Evolutionary conservation across 2,113 vertebrate species (phyloP), one percentile per base, ranked within the genome.

Genomic region (Dicaeum eximium): DNA sequence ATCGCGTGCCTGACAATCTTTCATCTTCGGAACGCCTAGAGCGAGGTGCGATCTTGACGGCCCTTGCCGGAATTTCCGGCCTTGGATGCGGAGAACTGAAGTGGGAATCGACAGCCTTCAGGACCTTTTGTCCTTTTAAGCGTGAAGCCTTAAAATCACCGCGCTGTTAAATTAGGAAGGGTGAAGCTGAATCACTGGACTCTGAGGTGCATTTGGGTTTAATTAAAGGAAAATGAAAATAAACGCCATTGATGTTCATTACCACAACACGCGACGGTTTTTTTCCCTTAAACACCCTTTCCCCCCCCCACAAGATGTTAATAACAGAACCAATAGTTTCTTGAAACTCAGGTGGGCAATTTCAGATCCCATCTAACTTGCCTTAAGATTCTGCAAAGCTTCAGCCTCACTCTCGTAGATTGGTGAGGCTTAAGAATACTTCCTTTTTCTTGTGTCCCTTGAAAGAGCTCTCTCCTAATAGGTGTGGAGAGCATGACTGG

Each of bases 1-100:
- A 1, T 1, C 37, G 2, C 4, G 60, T 4, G 1, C 35, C 51
- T 4, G 66, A 3, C 45, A 1, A 0, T 1, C 25, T 4, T 19
- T 30, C 28, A 0, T 4, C 61, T 22, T 11, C 7, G 60, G 38
- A 79, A 9, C 10, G 2, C 4, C 3, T 0, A 0, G 40, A 37
- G 17, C 12, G 1, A 7, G 44, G 20, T 2, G 11, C 19, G 13
- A 1, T 15, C 25, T 2, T 11, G 38, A 0, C 1, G 12, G n/a
- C 38, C 17, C 9, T 10, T 12, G 11, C n/a, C 0, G 0, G 45
- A 22, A 6, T 57, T 54, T 50, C 25, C 4, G 15, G 6, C 30
- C 8, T 0, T 6, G 58, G n/a, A 8, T 40, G 64, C 37, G 4
- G 62, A 40, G 57, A 40, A 2, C 31, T 25, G 73, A 27, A 30